Evolutionary conservation across 2,888 invertebrate species (phyloP), one percentile per base, ranked within the genome.

Genomic region (Entomobrya multifasciata): DNA sequence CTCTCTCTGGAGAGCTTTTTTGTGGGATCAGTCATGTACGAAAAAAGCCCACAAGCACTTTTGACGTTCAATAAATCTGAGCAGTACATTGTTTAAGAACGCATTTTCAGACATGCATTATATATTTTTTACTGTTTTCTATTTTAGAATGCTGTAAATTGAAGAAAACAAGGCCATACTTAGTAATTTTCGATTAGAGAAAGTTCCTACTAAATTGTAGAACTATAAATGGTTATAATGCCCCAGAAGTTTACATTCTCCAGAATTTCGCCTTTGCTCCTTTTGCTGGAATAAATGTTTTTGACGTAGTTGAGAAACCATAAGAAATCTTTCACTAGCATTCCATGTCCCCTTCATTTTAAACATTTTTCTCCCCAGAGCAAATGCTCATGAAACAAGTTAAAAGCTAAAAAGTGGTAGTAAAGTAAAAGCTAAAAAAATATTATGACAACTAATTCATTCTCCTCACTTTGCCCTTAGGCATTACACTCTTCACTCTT

Each of bases 381-480:
- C 13, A 27, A 67, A 67, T 22, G 41, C 67, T 44, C 44, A 44
- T 44, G 67, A 67, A 67, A 30, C 44, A 67, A 44, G 67, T 67
- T 67, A 67, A 67, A 67, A 67, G 67, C 44, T 8, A 44, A 25
- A 67, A 67, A 67, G 44, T 44, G 67, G 67, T 15, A n/a, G n/a
- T 67, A n/a, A n/a, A n/a, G 44, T 67, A 44, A 67, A 67, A 67
- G 67, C 67, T 36, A 25, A 1, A 44, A 67, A 67, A 67, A 67
- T 41, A 36, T 44, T 44, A 22, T 67, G 67, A 72, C 49, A 72
- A 25, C 22, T 72, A 49, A 72, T 72, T 49, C 49, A 49, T 49
- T 49, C 47, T 25, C 25, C 13, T 49, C 22, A 13, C 27, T 49
- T 49, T 72, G 67, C 41, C 67, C 20, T 67, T 41, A 67, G 36